Evolutionary conservation across 2,113 vertebrate species (phyloP), one percentile per base, ranked within the genome.

Genomic region (Sander vitreus): DNA sequence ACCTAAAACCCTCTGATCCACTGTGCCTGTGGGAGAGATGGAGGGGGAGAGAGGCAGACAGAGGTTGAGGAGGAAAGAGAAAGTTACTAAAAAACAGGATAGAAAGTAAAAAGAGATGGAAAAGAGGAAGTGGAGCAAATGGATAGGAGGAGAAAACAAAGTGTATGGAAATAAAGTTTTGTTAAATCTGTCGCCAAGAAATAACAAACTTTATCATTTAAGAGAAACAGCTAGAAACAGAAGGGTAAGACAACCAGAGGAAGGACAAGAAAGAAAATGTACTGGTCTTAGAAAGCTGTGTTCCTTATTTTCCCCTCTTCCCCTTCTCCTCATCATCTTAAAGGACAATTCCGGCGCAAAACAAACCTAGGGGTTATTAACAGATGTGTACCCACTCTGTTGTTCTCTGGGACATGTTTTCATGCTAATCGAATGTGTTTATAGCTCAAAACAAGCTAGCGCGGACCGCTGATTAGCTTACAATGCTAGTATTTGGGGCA

Each of bases 1-100:
- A 91, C 78, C 91, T 83, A 76, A 91, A 90, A 84, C 79, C 85
- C 85, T 88, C 48, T 87, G 85, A 90, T 88, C 89, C 93, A 88
- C 78, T 76, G 87, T 43, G 80, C 83, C 65, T 57, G 73, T 75
- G 72, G 73, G 83, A 33, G 58, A 13, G 48, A 58, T 57, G 14
- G 48, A 65, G 23, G n/a, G 3, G 39, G 30, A 39, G 77, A 33
- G 25, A n/a, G 71, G 65, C n/a, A 68, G 88, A 72, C 51, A 78
- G 57, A 76, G 88, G 81, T 81, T 59, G 59, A 83, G 21, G 72
- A 70, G 54, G 76, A 79, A 76, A 72, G 63, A 72, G 54, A 76
- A 81, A 89, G 71, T 83, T 83, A 69, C 43, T 47, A 33, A 58
- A 80, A 80, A 43, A 25, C 30, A 50, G 19, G 23, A 59, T 36